Conservation (phyloP, 2,797 vertebrate species). For the Anguilla pacifica region DNA sequence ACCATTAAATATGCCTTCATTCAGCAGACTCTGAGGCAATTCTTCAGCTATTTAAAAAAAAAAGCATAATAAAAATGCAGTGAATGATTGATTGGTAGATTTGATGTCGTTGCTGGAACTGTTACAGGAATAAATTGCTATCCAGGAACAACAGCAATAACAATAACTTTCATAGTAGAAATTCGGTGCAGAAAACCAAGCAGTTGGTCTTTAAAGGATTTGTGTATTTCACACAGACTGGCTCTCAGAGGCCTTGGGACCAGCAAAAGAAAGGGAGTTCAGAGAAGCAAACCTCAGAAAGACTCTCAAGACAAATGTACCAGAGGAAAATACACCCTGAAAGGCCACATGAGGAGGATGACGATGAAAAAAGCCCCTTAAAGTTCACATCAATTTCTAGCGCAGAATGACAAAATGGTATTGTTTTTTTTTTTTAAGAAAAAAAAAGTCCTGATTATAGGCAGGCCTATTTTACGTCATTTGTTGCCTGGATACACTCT, state of each 20-base stretch:
- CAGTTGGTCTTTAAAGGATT: neutral
- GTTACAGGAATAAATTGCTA: neutral
- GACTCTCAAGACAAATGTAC: neutral
- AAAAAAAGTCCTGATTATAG: neutral
- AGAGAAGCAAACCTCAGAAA: neutral
- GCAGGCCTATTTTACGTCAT: neutral
- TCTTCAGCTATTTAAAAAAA: neutral
- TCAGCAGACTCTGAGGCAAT: neutral
- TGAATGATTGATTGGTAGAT: neutral
- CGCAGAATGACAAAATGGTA: neutral
- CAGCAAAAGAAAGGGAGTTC: neutral
- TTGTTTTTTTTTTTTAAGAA: neutral
- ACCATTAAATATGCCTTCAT: neutral
- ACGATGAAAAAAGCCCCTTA: neutral
- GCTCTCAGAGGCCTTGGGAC: neutral
- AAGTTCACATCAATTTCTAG: neutral
- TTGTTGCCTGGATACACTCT: neutral
- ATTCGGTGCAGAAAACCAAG: neutral
- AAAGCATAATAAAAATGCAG: neutral
- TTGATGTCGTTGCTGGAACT: neutral
- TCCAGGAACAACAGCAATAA: neutral
- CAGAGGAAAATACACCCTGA: neutral
- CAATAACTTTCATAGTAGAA: neutral
- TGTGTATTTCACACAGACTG: neutral
- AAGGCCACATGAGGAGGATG: neutral